phyloP scores from a whole-genome alignment of 2,888 invertebrate species.

The Metellina segmentata region DNA sequence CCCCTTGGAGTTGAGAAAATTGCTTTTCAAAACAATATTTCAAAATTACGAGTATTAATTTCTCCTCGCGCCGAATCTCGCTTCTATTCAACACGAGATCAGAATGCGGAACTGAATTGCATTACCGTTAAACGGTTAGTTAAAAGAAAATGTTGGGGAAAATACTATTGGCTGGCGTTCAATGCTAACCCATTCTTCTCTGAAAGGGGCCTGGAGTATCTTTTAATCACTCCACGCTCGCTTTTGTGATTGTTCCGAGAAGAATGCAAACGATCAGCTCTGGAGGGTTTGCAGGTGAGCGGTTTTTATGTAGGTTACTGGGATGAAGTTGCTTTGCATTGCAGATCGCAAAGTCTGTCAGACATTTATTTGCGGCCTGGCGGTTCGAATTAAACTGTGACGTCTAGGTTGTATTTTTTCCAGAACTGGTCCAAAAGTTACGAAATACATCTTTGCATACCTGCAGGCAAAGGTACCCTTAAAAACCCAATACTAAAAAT shows the following conservation, averaged over 20 bases:
- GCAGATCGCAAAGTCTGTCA: neutral
- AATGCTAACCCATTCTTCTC: slow-evolving; percentile 34
- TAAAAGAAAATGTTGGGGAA: neutral
- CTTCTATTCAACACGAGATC: neutral
- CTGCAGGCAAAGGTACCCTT: too few relatives aligned
- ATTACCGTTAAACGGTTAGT: slow-evolving; percentile 11
- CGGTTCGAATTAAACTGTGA: too few relatives aligned
- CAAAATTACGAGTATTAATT: neutral
- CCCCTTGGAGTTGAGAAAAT: too few relatives aligned
- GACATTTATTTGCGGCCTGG: too few relatives aligned
- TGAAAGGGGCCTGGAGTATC: neutral
- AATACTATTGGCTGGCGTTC: slow-evolving; percentile 29
- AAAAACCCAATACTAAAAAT: too few relatives aligned
- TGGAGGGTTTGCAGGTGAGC: neutral
- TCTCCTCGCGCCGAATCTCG: neutral
- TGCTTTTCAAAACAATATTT: neutral
- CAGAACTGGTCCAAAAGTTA: too few relatives aligned
- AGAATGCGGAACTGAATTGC: slow-evolving; percentile 40
- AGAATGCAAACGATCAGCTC: slow-evolving; percentile 18
- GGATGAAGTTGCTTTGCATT: neutral
- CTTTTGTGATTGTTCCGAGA: slow-evolving; percentile 20
- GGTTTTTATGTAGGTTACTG: slow-evolving; percentile 12
- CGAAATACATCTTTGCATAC: too few relatives aligned
- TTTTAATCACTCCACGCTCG: slow-evolving; percentile 9
- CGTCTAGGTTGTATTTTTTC: too few relatives aligned